Conservation (phyloP, 2,113 vertebrate species). For the Siniperca chuatsi region DNA sequence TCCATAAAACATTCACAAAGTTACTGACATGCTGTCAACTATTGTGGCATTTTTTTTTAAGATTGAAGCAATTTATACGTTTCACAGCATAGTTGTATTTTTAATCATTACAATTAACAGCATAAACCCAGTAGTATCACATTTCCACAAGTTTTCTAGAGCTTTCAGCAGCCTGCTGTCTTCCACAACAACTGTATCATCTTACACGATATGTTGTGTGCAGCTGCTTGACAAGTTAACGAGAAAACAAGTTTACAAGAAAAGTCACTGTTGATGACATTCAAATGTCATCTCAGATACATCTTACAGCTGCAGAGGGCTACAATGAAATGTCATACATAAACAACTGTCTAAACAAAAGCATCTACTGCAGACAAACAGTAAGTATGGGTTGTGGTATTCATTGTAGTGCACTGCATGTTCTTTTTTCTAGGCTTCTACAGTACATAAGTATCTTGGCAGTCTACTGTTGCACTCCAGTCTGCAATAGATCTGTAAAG, state of each 20-base stretch:
- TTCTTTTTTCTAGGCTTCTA: background rate
- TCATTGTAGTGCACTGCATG: background rate
- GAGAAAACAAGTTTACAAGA: no score
- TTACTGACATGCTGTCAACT: background rate
- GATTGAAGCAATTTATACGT: background rate
- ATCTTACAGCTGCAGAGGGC: background rate
- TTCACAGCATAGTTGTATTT: background rate
- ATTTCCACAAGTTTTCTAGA: constrained; percentile 10
- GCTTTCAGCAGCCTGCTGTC: background rate
- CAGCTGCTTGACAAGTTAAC: no score
- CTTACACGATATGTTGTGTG: background rate
- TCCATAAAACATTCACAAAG: background rate
- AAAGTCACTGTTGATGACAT: no score
- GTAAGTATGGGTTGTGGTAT: background rate
- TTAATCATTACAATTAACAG: background rate
- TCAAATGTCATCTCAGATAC: background rate
- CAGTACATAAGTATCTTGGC: background rate
- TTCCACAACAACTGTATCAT: background rate
- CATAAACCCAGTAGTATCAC: background rate
- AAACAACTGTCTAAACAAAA: background rate
- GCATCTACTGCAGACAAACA: background rate
- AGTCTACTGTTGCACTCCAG: background rate
- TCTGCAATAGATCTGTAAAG: background rate
- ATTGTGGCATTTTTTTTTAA: background rate
- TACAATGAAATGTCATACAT: background rate